phyloP scores from a whole-genome alignment of 2,797 vertebrate genomes.

The Galago senegalensis region DNA sequence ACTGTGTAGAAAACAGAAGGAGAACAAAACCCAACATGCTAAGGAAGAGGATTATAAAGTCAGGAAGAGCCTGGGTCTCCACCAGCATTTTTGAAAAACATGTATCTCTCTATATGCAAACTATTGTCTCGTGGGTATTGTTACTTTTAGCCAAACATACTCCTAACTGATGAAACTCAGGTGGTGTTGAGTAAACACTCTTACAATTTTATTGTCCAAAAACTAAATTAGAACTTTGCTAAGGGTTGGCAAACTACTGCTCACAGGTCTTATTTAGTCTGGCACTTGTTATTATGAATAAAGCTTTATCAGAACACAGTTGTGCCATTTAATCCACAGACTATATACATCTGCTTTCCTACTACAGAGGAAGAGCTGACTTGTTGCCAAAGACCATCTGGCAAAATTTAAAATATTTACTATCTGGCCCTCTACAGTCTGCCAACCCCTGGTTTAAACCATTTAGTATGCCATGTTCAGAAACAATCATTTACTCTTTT shows the following conservation, averaged over 20 bases:
- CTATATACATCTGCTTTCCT: neutral
- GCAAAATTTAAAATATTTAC: constrained; percentile 62
- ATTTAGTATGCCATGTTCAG: neutral
- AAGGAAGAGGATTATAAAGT: neutral
- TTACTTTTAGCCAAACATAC: neutral
- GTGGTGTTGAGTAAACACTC: constrained; percentile 12
- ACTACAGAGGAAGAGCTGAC: neutral
- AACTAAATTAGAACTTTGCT: neutral
- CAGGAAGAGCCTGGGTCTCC: neutral
- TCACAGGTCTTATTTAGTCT: neutral
- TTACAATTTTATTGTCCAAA: constrained; percentile 33
- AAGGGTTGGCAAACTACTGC: neutral
- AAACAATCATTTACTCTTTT: constrained; percentile 30
- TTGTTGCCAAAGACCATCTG: constrained; percentile 17
- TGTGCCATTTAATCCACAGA: constrained; percentile 27
- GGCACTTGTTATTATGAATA: neutral
- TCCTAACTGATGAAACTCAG: neutral
- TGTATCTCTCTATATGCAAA: neutral
- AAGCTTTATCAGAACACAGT: constrained; percentile 50
- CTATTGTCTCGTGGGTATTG: neutral
- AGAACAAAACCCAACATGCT: neutral
- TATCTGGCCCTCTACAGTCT: neutral
- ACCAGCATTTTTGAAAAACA: neutral
- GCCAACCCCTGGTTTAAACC: neutral
- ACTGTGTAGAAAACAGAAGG: neutral